phyloP scores from a whole-genome alignment of 1,140 invertebrate genomes.

The Drosophila repleta region DNA sequence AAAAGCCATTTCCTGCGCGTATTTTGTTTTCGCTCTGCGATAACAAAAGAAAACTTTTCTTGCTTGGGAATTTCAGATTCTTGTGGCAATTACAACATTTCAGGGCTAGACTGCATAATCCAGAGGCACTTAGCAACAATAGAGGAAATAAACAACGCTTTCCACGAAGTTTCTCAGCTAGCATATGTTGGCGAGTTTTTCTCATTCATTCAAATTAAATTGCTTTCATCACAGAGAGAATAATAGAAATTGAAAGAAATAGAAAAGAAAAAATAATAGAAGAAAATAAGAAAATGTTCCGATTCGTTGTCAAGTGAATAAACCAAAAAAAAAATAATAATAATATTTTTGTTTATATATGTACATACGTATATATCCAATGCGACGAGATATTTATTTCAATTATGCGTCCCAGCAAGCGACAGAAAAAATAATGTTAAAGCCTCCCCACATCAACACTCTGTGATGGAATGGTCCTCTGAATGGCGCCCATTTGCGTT shows the following conservation, averaged over 20 bases:
- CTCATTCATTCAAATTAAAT: no score
- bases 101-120: no score
- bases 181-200: not conserved
- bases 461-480: slow-evolving; percentile 17
- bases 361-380: slow-evolving; percentile 35
- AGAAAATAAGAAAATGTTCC: slow-evolving; percentile 15
- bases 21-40: no score
- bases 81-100: no score
- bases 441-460: slow-evolving; percentile 40
- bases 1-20: no score
- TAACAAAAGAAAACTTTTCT: not conserved
- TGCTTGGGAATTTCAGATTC: not conserved
- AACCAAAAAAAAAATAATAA: slow-evolving; percentile 51
- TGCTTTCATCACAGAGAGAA: no score
- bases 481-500: slow-evolving; percentile 34
- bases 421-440: slow-evolving; percentile 27
- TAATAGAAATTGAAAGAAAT: not conserved
- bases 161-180: slow-evolving; percentile 7
- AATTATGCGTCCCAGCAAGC: slow-evolving; percentile 50
- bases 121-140: slow-evolving; percentile 21
- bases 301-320: slow-evolving; percentile 16
- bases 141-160: slow-evolving; percentile 4
- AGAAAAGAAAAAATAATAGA: slow-evolving; percentile 8
- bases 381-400: slow-evolving; percentile 52
- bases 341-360: slow-evolving; percentile 2